These are phyloP conservation scores for Tiphia femorata DNA, from an alignment of 2,888 invertebrate species.

Conservation along the genomic window DNA sequence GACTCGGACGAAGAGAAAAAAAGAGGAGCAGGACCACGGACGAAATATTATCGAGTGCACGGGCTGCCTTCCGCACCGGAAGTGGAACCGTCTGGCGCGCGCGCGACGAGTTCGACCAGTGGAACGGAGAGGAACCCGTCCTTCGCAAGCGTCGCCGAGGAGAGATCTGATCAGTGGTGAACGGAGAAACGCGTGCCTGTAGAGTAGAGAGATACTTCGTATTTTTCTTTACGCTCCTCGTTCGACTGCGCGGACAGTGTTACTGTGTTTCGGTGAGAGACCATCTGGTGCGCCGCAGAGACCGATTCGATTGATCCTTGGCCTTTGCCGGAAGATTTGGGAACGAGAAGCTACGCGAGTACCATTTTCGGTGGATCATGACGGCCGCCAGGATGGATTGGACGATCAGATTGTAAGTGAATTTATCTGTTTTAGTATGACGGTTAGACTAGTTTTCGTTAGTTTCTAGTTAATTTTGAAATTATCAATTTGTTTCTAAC, in stretches of 20 bases:
- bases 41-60: no score
- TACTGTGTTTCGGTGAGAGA: slow-evolving; percentile 38
- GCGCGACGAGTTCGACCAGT: neutral
- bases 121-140: neutral
- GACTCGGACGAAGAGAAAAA: neutral
- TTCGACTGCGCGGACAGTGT: slow-evolving; percentile 23
- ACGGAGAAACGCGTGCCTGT: neutral
- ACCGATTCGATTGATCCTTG: neutral
- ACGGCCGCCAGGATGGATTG: slow-evolving; percentile 37
- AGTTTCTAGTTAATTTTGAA: neutral
- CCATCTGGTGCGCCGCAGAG: slow-evolving; percentile 16
- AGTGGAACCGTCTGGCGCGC: slow-evolving; percentile 1
- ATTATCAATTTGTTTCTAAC: no score
- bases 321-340: slow-evolving; percentile 5
- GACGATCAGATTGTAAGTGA: slow-evolving; percentile 45
- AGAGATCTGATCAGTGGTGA: neutral
- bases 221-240: no score
- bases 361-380: slow-evolving; percentile 18
- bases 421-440: neutral
- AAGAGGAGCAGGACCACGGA: no score
- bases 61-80: slow-evolving; percentile 1
- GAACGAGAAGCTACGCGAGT: slow-evolving; percentile 14
- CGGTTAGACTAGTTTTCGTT: neutral
- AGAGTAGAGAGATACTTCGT: no score
- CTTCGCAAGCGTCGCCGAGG: neutral